Percentiles rank a stretch among this genome's conserved stretches.
Conservation (phyloP, 1,140 invertebrate genomes). For the Diachasmimorpha longicaudata region DNA sequence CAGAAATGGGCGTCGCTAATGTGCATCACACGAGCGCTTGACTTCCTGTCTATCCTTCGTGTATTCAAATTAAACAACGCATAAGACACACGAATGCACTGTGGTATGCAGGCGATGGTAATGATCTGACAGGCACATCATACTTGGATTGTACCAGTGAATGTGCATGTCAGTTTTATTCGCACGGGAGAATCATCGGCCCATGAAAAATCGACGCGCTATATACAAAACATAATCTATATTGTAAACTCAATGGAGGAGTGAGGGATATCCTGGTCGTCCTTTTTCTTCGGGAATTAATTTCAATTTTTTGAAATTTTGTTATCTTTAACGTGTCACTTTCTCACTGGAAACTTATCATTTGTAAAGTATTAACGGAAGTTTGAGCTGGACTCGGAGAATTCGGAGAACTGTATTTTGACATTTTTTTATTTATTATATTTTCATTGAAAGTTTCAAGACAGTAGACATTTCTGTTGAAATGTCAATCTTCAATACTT, state of each 20-base stretch:
- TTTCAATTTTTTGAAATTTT: no score
- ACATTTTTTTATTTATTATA: no score
- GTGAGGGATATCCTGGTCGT: background rate
- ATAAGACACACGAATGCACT: constrained; percentile 33
- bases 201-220: constrained; percentile 3
- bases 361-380: no score
- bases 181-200: background rate
- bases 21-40: constrained; percentile 19
- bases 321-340: no score
- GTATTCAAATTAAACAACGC: constrained; percentile 47
- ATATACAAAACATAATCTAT: background rate
- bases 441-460: no score
- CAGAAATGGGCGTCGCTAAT: constrained; percentile 41
- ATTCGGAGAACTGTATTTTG: no score
- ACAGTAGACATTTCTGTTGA: no score
- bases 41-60: constrained; percentile 37
- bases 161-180: background rate
- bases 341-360: no score
- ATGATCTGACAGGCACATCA: constrained; percentile 29
- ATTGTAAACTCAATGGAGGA: background rate
- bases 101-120: constrained; percentile 29
- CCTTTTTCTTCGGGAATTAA: no score
- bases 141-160: background rate
- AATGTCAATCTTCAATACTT: no score
- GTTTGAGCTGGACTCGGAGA: no score